These are phyloP conservation scores for Aplocera efformata DNA, from an alignment of 2,888 invertebrate species.

Conservation along the genomic window DNA sequence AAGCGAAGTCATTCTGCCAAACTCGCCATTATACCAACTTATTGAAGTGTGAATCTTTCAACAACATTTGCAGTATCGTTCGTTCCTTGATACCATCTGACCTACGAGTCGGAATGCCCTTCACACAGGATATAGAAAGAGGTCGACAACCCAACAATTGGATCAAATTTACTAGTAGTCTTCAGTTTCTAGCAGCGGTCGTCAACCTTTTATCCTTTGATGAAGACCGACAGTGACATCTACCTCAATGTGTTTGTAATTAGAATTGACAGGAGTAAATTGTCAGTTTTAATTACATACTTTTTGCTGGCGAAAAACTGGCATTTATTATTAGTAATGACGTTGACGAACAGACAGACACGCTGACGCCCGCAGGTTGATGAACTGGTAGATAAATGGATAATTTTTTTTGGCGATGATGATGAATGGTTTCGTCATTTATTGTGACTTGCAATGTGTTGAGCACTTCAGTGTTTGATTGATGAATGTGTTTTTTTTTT, in stretches of 20 bases:
- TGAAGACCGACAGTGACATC: constrained; percentile 28
- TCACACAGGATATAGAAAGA: constrained; percentile 34
- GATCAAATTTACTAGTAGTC: constrained; percentile 24
- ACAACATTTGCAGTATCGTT: no score
- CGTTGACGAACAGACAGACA: constrained; percentile 31
- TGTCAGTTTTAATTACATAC: constrained; percentile 40
- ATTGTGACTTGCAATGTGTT: constrained; percentile 10
- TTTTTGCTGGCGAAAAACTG: constrained; percentile 37
- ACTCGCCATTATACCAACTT: no score
- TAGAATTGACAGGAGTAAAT: no score
- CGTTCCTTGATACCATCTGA: not conserved
- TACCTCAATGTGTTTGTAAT: no score
- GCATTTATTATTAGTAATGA: constrained; percentile 34
- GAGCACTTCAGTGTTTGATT: constrained; percentile 8
- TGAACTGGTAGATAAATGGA: constrained; percentile 28
- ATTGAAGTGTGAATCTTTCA: no score
- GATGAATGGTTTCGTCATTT: constrained; percentile 10
- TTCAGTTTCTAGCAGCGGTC: constrained; percentile 36
- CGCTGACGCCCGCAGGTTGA: constrained; percentile 34
- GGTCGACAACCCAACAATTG: constrained; percentile 48
- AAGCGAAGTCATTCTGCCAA: no score
- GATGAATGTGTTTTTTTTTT: constrained; percentile 3
- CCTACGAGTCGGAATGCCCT: constrained; percentile 6
- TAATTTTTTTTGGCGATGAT: constrained; percentile 21
- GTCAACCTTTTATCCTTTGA: constrained; percentile 31